Evolutionary conservation across 2,113 vertebrate species (phyloP), one percentile per base, ranked within the genome.

Genomic region (Plestiodon gilberti): DNA sequence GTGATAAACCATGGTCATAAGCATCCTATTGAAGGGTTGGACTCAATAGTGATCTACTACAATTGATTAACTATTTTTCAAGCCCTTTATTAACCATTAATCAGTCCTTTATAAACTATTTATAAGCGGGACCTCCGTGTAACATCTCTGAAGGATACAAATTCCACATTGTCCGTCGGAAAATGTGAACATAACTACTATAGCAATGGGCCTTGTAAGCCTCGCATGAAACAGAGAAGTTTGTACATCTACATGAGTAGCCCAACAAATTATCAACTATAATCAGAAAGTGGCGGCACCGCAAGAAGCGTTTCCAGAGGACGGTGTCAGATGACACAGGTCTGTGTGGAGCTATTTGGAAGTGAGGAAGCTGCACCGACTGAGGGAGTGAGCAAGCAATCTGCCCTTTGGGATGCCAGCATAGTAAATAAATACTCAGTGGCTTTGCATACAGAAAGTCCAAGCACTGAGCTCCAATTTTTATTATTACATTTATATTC

Each of bases 1-100:
- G 59, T 75, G 65, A 87, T 87, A 87, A 87, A 87, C 70, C 25
- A 81, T 81, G 61, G 85, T 75, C 75, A 81, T 81, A 81, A 87
- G 78, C 62, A 87, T 87, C 43, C 40, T 87, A 75, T 87, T 87
- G 85, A 87, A 81, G 70, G 85, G 59, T 17, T 65, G 43, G 78
- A 65, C 70, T 87, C 70, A 65, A 74, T 81, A 65, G 70, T 87
- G 85, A 81, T 81, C 85, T 87, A 81, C 43, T 64, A 64, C 70
- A 65, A 87, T 87, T 87, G 85, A 87, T 87, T 87, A 87, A 74
- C 85, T 81, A 87, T 87, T 87, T 87, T 87, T 87, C 85, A 87
- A 74, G 74, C 78, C 74, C 78, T 87, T 75, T 87, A 87, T 81
- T 81, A 87, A 87, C 78, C 85, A 87, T 87, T 87, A 87, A 87